phyloP scores from a whole-genome alignment of 2,888 invertebrate species.

The Aproaerema taeniolella region DNA sequence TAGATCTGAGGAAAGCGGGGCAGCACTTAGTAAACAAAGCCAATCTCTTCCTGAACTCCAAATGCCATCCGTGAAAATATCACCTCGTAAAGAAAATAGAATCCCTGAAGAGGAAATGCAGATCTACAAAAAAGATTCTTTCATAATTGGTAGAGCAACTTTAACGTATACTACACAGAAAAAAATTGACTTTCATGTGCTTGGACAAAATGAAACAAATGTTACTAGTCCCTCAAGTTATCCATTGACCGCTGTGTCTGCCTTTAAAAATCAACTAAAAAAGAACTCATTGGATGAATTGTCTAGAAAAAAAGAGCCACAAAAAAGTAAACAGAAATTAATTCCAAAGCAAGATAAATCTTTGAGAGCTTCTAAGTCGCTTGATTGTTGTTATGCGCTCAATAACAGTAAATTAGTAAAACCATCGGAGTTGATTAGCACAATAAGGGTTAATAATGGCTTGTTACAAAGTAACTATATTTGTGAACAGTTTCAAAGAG shows the following conservation, averaged over 20 bases:
- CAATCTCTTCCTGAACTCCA: constrained; percentile 43
- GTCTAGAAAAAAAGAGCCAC: constrained; percentile 20
- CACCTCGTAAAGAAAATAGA: constrained; percentile 29
- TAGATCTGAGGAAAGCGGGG: constrained; percentile 1
- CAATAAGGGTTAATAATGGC: constrained; percentile 52
- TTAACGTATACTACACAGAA: constrained; percentile 61
- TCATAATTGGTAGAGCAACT: constrained; percentile 54
- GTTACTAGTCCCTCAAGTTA: constrained; percentile 46
- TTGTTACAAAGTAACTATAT: constrained; percentile 53
- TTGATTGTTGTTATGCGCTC: constrained; percentile 40
- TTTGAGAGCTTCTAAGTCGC: constrained; percentile 18
- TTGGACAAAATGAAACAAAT: constrained; percentile 37
- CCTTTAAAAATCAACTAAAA: constrained; percentile 50
- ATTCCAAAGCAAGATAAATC: constrained; percentile 24
- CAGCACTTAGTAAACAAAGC: constrained; percentile 31
- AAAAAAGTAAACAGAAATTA: constrained; percentile 16
- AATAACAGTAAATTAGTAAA: constrained; percentile 56
- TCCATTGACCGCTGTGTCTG: constrained; percentile 58
- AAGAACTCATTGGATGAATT: constrained; percentile 15
- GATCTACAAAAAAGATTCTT: constrained; percentile 31
- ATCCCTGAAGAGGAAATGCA: constrained; percentile 23
- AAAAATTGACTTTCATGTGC: constrained; percentile 59
- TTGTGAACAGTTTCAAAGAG: constrained; percentile 63
- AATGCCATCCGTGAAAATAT: constrained; percentile 32
- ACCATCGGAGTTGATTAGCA: constrained; percentile 66